Base-by-base conservation (phyloP, 2,888 invertebrate species). In the Aproaerema taeniolella region DNA sequence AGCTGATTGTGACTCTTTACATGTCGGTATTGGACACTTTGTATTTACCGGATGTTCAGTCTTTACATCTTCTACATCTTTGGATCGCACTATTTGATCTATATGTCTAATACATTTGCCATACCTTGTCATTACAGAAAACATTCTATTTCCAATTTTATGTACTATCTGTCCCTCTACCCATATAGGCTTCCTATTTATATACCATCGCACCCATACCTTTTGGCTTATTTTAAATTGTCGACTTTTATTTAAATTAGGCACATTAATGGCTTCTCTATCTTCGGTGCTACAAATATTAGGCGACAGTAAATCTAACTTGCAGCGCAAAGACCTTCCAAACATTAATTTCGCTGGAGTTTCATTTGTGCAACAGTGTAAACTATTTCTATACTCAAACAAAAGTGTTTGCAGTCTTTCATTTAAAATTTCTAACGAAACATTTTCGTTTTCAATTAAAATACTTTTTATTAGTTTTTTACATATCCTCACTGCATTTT, bases 351-450 rank as follows among this genome's bases (percentile, higher is more conserved):
- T 20, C 6, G 53, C 47, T 7, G 55, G 52, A 1, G 48, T 47
- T 5, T n/a, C 20, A 1, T 39, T 46, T 2, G 52, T 53, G n/a
- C 44, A 39, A 10, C 38, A 14, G 15, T 53, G 45, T 2, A 39
- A 10, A 2, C 49, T 52, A 29, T 52, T 54, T 6, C 52, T 17
- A 41, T 50, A 52, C 30, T 51, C 52, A 30, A 54, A 47, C n/a
- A 56, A 8, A 38, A 26, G n/a, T n/a, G 5, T 2, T n/a, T 9
- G n/a, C 26, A 26, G n/a, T n/a, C n/a, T 26, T 26, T 26, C 26
- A n/a, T n/a, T n/a, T n/a, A n/a, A n/a, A n/a, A n/a, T n/a, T n/a
- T n/a, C n/a, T n/a, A n/a, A n/a, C n/a, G n/a, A n/a, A n/a, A n/a
- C n/a, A n/a, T n/a, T n/a, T n/a, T n/a, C n/a, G n/a, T 20, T 20